Evolutionary conservation across 1,140 invertebrate genomes (phyloP).

Genomic region (Drosophila tropicalis): DNA sequence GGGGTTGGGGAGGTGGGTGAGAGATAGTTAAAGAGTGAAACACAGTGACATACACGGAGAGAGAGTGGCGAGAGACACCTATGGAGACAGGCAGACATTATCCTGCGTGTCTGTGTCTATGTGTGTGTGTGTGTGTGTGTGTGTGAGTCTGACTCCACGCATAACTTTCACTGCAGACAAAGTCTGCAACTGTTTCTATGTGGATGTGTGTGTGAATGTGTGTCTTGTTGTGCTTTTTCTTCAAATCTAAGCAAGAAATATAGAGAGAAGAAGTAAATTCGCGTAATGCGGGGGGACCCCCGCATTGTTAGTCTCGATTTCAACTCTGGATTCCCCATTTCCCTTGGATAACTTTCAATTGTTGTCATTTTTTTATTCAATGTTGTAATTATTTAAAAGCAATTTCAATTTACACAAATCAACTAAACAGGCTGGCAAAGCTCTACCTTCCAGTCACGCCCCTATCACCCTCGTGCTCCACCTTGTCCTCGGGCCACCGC

Average conservation of each 20-base stretch:
- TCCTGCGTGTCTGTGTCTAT: slow-evolving; percentile 48
- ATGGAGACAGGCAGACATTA: slow-evolving; percentile 65
- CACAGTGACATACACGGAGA: slow-evolving; percentile 13
- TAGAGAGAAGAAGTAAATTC: background rate
- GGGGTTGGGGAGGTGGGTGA: too few relatives aligned
- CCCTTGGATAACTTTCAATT: background rate
- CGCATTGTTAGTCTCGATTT: background rate
- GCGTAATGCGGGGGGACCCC: background rate
- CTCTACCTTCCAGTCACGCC: background rate
- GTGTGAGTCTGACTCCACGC: slow-evolving; percentile 16
- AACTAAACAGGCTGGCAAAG: slow-evolving; percentile 29
- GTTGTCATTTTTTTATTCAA: background rate
- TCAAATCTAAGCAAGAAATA: slow-evolving; percentile 3
- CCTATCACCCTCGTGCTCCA: background rate
- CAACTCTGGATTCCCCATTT: background rate
- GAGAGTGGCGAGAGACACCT: slow-evolving; percentile 46
- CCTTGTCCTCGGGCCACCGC: too few relatives aligned
- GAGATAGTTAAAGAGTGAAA: background rate
- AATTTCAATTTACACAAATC: slow-evolving; percentile 60
- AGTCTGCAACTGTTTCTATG: slow-evolving; percentile 47
- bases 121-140: too few relatives aligned
- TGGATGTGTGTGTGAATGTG: slow-evolving; percentile 34
- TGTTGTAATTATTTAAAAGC: slow-evolving; percentile 35
- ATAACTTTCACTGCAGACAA: slow-evolving; percentile 72
- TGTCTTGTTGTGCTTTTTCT: slow-evolving; percentile 11